Evolutionary conservation across 2,888 invertebrate genomes (phyloP), one percentile per base, ranked within the genome.

Genomic region (Pachycephus smyrnensis): DNA sequence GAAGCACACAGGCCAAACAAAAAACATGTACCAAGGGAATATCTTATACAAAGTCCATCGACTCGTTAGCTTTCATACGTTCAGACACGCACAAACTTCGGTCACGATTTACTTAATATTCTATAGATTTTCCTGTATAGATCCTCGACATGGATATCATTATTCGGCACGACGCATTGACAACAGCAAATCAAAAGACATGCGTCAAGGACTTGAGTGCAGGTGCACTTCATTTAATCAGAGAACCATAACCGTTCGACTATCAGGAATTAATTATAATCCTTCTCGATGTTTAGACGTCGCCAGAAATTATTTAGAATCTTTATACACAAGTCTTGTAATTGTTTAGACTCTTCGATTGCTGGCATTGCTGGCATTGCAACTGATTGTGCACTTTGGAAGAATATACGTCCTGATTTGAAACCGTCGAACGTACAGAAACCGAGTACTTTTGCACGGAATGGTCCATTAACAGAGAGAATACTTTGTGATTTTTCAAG

Each of bases 401-500:
- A 2, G 55, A 55, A 55, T 23, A 23, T 23, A 23, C 23, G 55
- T 55, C 15, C 55, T 55, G 6, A 23, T 23, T 55, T 9, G 55
- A 55, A 55, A 55, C 9, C 55, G 9, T 23, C 6, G 23, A 55
- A 55, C 9, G 55, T 55, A 55, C 55, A 23, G 1, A 55, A 23
- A 55, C 23, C 23, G 55, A 1, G 55, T 55, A 55, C 9, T 55
- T 23, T 55, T 55, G 55, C 55, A 9, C 23, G 9, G 55, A 55
- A 2, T 55, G 15, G 9, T 55, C 9, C 55, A 23, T 55, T 23
- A 55, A 55, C 9, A 55, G 4, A 6, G 55, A 55, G 9, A 55
- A 55, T 55, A 23, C 55, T 55, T 23, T 9, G 55, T 9, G 80
- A 80, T 82, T 79, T 77, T 76, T 76, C 80, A 82, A 82, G 81